Base-by-base conservation (phyloP, 2,888 invertebrate genomes). In the Pachliopta kotzebuea region DNA sequence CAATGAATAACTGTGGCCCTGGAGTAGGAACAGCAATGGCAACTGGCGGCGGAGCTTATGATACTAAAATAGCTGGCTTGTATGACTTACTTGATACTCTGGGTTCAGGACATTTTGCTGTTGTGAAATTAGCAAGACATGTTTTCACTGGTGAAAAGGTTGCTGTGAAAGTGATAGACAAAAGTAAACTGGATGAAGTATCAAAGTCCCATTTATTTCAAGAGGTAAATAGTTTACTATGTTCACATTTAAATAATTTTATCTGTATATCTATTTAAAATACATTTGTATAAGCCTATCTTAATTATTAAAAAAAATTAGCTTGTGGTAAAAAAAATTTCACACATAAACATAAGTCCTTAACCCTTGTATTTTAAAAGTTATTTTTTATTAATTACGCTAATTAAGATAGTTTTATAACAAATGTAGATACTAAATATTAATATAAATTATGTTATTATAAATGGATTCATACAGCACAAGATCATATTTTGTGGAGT, bases 61-160 rank as follows among this genome's bases (percentile, higher is more conserved):
- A 96, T 88, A 95, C 96, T 69, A 97, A 97, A 93, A 98, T 98
- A 83, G 98, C 98, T 76, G 99, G 99, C 64, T 93, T 99, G 60
- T 99, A 99, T 89, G 99, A 99, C 91, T 93, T 99, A 82, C 97
- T 98, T 86, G 97, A 98, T 85, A 99, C 99, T 6, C 94, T 99
- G 65, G 99, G 99, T 57, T 96, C 98, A 68, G 99, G 99, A 67
- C 99, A 99, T 92, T 99, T 99, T 93, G 99, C 99, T 69, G 98
- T 99, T 69, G 99, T 99, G 56, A 99, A 99, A 92, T 92, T 98
- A 71, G 99, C 99, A 29, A 93, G 98, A 71, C 99, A 99, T 93
- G 99, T 99, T 66, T 99, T 99, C 88, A 99, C 99, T 61, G 99
- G 99, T 49, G 98, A 98, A 92, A 98, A 98, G 90, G 99, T 99